phyloP scores from a whole-genome alignment of 2,888 invertebrate species.

The Tryphoninae sp. region DNA sequence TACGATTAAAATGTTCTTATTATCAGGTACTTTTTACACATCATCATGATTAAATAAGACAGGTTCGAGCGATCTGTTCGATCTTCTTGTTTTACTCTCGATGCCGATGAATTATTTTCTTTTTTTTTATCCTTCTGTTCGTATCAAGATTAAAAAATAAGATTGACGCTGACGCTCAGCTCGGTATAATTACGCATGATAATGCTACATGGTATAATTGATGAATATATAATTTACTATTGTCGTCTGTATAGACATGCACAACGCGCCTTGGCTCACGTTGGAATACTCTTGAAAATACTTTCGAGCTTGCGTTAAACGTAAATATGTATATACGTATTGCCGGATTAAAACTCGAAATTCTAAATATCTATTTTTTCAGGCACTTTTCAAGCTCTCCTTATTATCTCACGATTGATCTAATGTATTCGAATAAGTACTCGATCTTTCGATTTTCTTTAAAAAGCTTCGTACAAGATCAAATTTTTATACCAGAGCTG shows the following conservation, averaged over 20 bases:
- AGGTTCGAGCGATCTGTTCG: conserved; percentile 66
- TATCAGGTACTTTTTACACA: conserved; percentile 81
- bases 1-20: conserved; percentile 70
- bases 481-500: conserved; percentile 34
- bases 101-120: conserved; percentile 18
- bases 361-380: conserved; percentile 48
- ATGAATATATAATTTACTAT: conserved; percentile 41
- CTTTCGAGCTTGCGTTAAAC: conserved; percentile 43
- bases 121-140: conserved; percentile 1
- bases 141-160: conserved; percentile 46
- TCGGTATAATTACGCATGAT: conserved; percentile 63
- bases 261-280: conserved; percentile 36
- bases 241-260: conserved; percentile 35
- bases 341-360: conserved; percentile 22
- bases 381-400: conserved; percentile 64
- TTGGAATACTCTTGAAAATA: conserved; percentile 61
- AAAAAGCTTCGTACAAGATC: not conserved
- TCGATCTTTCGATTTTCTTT: conserved; percentile 22
- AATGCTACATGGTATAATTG: conserved; percentile 60
- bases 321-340: conserved; percentile 20
- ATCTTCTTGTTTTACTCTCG: conserved; percentile 47
- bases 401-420: conserved; percentile 27
- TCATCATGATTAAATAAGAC: conserved; percentile 77
- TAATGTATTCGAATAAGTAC: conserved; percentile 59
- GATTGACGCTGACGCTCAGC: conserved; percentile 54